Evolutionary conservation across 2,888 invertebrate genomes (phyloP).

Genomic region (Cyrtodaria siliqua): DNA sequence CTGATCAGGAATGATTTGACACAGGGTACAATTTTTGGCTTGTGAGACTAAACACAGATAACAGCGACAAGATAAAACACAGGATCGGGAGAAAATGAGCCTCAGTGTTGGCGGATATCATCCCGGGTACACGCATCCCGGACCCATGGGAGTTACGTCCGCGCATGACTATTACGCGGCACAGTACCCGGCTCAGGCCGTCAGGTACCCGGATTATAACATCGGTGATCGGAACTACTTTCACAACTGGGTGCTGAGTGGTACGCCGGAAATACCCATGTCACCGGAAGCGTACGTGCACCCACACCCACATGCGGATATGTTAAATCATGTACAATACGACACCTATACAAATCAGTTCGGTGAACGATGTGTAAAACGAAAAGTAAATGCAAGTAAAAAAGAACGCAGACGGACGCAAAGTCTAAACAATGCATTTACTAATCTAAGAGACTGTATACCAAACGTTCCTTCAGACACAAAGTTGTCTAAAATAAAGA

Average conservation of each 20-base stretch:
- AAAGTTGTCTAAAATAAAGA: constrained; percentile 97
- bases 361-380: constrained; percentile 77
- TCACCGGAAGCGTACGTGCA: constrained; percentile 69
- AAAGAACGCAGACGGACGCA: constrained; percentile 97
- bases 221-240: constrained; percentile 74
- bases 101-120: constrained; percentile 81
- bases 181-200: constrained; percentile 74
- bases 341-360: constrained; percentile 65
- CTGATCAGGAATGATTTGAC: constrained; percentile 60
- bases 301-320: constrained; percentile 54
- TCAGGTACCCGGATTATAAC: constrained; percentile 74
- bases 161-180: constrained; percentile 75
- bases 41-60: constrained; percentile 67
- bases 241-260: constrained; percentile 80
- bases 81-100: constrained; percentile 72
- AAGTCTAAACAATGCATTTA: constrained; percentile 97
- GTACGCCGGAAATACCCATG: constrained; percentile 75
- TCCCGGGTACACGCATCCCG: constrained; percentile 81
- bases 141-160: constrained; percentile 73
- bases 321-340: constrained; percentile 48
- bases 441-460: constrained; percentile 96
- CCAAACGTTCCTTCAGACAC: constrained; percentile 98
- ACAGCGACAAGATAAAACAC: constrained; percentile 58
- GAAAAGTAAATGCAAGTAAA: constrained; percentile 93
- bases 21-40: constrained; percentile 58